Percentiles rank a stretch among this genome's conserved stretches.
These are phyloP conservation scores for Panagrolaimus sp. DNA, from an alignment of 1,140 invertebrate genomes.

Conservation along the genomic window DNA sequence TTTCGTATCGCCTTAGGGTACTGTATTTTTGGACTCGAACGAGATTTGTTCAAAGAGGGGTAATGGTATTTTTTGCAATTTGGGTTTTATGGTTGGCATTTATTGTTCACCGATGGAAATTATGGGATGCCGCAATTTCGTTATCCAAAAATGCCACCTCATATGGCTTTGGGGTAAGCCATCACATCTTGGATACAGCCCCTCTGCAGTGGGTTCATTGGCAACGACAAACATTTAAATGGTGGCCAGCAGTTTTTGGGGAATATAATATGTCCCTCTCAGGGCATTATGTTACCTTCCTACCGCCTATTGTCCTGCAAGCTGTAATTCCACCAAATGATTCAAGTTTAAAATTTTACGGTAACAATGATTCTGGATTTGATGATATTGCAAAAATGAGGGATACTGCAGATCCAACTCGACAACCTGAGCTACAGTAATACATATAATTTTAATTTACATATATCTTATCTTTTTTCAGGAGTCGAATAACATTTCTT, in stretches of 20 bases:
- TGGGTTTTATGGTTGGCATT: constrained; percentile 49
- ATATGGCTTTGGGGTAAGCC: constrained; percentile 31
- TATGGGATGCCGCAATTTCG: constrained; percentile 26
- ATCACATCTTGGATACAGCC: constrained; percentile 45
- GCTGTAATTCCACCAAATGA: constrained; percentile 32
- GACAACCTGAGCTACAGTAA: constrained; percentile 10
- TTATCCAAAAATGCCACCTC: not conserved
- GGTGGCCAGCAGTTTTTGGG: constrained; percentile 48
- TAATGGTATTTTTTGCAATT: constrained; percentile 38
- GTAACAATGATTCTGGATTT: not conserved
- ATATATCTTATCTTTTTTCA: constrained; percentile 23
- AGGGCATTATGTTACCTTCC: constrained; percentile 50
- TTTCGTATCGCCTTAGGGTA: constrained; percentile 38
- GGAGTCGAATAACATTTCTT: constrained; percentile 45
- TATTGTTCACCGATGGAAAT: constrained; percentile 41
- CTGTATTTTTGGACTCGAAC: constrained; percentile 43
- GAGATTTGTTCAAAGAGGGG: constrained; percentile 36
- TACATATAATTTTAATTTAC: not conserved
- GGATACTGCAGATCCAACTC: not conserved
- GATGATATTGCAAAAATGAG: not conserved
- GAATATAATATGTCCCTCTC: constrained; percentile 51
- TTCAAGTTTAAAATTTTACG: constrained; percentile 19
- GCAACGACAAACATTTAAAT: constrained; percentile 47
- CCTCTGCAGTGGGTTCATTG: constrained; percentile 45
- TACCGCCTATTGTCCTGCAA: constrained; percentile 49